A percentile compares a stretch with the other conserved stretches of the same genome.
phyloP scores from a whole-genome alignment of 2,797 vertebrate genomes.

The Siniperca obscura region DNA sequence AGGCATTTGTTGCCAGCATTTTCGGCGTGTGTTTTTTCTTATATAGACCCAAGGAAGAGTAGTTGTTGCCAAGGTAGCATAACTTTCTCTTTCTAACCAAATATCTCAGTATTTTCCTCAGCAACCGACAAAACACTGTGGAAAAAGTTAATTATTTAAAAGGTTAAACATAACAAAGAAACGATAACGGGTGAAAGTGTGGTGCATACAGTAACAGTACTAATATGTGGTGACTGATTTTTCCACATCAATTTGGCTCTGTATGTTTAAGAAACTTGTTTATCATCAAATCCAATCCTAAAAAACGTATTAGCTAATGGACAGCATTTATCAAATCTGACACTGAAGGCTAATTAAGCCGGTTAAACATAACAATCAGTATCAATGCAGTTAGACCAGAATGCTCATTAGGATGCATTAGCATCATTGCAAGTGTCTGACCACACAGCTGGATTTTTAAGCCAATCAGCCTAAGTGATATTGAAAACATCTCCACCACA shows the following conservation, averaged over 20 bases:
- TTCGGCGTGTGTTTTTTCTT: not conserved
- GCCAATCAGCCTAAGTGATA: constrained; percentile 50
- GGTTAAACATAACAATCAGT: constrained; percentile 30
- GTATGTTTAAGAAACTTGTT: not conserved
- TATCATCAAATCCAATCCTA: not conserved
- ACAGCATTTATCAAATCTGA: constrained; percentile 39
- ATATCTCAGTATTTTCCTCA: not conserved
- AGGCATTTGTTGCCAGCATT: not conserved
- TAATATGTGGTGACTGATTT: not conserved
- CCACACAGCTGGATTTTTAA: constrained; percentile 46
- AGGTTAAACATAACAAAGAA: not conserved
- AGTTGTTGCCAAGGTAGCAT: constrained; percentile 22
- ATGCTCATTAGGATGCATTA: constrained; percentile 62
- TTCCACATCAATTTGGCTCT: not conserved
- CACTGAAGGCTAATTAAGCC: constrained; percentile 32
- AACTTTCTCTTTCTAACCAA: not conserved
- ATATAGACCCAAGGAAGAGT: not conserved
- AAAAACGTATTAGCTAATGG: constrained; percentile 43
- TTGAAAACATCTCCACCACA: constrained; percentile 34
- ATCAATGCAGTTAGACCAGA: constrained; percentile 20
- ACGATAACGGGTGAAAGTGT: not conserved
- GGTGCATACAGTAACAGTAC: not conserved
- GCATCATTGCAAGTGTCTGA: constrained; percentile 37
- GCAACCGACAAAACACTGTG: not conserved
- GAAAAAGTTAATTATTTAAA: not conserved